Conservation (phyloP, 2,797 vertebrate species). For the Eospalax fontanierii region DNA sequence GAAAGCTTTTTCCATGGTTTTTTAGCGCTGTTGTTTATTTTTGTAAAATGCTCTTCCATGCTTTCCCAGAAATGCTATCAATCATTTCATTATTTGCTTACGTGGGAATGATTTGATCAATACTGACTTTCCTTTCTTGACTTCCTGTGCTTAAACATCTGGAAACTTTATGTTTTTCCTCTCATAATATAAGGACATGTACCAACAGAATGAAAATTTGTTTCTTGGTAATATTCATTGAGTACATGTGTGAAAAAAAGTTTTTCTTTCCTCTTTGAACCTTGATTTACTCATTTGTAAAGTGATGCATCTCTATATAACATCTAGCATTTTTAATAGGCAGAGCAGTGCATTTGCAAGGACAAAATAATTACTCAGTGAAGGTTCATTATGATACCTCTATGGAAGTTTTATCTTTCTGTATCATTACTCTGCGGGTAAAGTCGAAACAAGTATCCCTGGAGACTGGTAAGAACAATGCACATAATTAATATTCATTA, state of each 20-base stretch:
- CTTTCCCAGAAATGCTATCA: neutral
- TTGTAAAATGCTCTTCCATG: neutral
- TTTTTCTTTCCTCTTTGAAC: neutral
- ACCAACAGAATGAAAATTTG: neutral
- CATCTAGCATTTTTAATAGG: neutral
- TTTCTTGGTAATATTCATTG: neutral
- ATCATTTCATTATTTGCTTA: constrained; percentile 16
- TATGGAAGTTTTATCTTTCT: neutral
- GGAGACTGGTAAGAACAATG: accelerated
- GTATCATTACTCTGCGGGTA: neutral
- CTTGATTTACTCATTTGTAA: constrained; percentile 25
- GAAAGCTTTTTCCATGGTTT: neutral
- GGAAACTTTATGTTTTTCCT: neutral
- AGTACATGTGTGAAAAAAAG: neutral
- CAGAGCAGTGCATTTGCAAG: neutral
- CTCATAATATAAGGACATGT: neutral
- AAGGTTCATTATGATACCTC: neutral
- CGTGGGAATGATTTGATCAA: neutral
- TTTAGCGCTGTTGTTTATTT: too few relatives aligned
- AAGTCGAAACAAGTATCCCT: neutral
- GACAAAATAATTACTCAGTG: neutral
- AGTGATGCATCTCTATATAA: neutral
- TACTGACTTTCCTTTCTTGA: neutral
- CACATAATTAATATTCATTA: neutral
- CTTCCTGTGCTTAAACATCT: neutral